Percentiles rank a stretch among this genome's conserved stretches.
phyloP scores from a whole-genome alignment of 2,888 invertebrate species.

The Brenthis ino region DNA sequence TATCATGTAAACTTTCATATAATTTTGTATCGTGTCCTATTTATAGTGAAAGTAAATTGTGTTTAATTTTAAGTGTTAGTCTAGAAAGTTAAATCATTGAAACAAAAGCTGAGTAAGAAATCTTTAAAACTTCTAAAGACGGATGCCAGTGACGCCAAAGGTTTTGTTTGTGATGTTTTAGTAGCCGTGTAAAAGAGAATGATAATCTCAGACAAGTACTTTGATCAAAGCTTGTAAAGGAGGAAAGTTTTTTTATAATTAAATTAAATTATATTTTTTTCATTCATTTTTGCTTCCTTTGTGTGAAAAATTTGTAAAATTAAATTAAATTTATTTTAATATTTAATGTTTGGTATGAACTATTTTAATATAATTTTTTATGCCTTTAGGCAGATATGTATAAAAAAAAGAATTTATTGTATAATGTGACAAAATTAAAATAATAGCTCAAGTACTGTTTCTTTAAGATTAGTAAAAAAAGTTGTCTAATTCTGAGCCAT shows the following conservation, averaged over 20 bases:
- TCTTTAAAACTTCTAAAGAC: conserved; percentile 7
- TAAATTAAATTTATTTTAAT: too few species aligned
- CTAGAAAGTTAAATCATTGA: conserved; percentile 13
- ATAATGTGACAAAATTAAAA: too few species aligned
- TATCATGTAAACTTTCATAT: not conserved
- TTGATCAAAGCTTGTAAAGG: conserved; percentile 1
- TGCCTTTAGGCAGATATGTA: too few species aligned
- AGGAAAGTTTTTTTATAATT: conserved; percentile 1
- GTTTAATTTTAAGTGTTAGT: not conserved
- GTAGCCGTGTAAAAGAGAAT: conserved; percentile 7
- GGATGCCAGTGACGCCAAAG: conserved; percentile 11
- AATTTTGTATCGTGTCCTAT: not conserved
- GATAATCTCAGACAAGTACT: conserved; percentile 13
- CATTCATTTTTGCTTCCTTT: too few species aligned
- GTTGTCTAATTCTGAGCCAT: too few species aligned
- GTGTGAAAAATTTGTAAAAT: too few species aligned
- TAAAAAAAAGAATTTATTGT: too few species aligned
- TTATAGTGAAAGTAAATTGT: not conserved
- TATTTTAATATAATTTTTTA: too few species aligned
- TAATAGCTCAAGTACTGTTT: too few species aligned
- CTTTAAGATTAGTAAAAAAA: too few species aligned
- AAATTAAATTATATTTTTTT: not conserved
- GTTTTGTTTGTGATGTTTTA: conserved; percentile 15
- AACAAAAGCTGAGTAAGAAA: not conserved
- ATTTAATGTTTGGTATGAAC: too few species aligned